Evolutionary conservation across 2,113 vertebrate genomes (phyloP).

Genomic region (Mastomys natalensis): DNA sequence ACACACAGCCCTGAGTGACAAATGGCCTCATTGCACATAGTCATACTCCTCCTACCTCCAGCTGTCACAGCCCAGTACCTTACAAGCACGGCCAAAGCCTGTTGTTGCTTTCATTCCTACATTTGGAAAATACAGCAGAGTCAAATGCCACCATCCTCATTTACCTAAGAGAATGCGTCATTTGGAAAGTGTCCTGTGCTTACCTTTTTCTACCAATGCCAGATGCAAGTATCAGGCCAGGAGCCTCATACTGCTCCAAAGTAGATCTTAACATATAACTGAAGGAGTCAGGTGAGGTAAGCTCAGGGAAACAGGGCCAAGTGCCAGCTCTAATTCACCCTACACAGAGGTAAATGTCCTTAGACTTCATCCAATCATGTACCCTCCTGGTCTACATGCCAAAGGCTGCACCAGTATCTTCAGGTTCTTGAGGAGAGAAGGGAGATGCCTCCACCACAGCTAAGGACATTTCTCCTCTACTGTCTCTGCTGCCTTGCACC

Average conservation of each 20-base stretch:
- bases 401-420: neutral
- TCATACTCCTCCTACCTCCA: constrained; percentile 43
- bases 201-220: constrained; percentile 32
- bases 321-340: neutral
- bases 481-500: neutral
- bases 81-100: constrained; percentile 33
- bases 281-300: neutral
- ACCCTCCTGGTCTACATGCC: neutral
- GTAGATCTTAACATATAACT: neutral
- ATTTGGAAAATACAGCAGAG: constrained; percentile 18
- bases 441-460: neutral
- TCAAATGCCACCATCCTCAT: neutral
- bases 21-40: neutral
- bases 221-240: neutral
- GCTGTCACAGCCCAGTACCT: constrained; percentile 12
- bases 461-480: neutral
- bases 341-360: neutral
- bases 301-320: neutral
- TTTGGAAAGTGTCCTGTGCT: neutral
- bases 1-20: constrained; percentile 28
- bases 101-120: neutral
- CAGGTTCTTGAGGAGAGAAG: neutral
- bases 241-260: neutral
- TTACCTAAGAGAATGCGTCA: neutral
- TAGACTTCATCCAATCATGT: neutral